Percentiles rank a stretch among this genome's conserved stretches.
Evolutionary conservation across 2,888 invertebrate species (phyloP).

Genomic region (Latrodectus elegans): DNA sequence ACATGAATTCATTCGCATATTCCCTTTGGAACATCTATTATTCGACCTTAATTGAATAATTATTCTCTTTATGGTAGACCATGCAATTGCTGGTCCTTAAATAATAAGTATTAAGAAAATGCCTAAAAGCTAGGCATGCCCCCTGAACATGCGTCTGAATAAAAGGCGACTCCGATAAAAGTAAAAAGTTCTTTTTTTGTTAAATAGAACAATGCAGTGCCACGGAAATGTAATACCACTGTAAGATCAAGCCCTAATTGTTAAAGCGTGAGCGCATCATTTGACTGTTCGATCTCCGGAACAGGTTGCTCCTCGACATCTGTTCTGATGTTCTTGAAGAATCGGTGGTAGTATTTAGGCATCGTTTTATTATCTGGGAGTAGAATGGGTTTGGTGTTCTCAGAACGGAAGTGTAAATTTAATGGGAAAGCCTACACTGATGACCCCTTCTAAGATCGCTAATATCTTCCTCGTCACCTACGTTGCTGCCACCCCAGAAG

Average conservation of each 20-base stretch:
- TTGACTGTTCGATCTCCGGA: constrained; percentile 8
- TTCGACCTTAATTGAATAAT: constrained; percentile 44
- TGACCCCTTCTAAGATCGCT: constrained; percentile 23
- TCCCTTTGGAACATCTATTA: background rate
- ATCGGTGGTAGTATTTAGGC: background rate
- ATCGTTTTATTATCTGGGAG: constrained; percentile 26
- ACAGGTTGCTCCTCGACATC: constrained; percentile 33
- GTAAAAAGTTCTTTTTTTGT: constrained; percentile 9
- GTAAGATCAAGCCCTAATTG: constrained; percentile 29
- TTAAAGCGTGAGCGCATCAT: constrained; percentile 49
- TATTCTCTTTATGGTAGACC: constrained; percentile 15
- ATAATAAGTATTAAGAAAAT: background rate
- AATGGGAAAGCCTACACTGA: constrained; percentile 24
- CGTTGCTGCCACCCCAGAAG: no score
- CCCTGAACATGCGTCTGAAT: constrained; percentile 13
- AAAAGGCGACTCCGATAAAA: constrained; percentile 34
- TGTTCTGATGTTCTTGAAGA: constrained; percentile 9
- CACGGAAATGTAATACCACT: constrained; percentile 9
- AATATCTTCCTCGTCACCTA: constrained; percentile 40
- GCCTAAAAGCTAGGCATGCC: constrained; percentile 14
- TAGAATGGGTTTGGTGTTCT: constrained; percentile 43
- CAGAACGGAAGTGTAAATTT: constrained; percentile 31
- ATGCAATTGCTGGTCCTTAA: constrained; percentile 9
- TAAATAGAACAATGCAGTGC: constrained; percentile 40
- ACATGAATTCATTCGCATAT: no score